Evolutionary conservation across 2,797 vertebrate genomes (phyloP), one percentile per base, ranked within the genome.

Genomic region (Heterohyrax brucei): DNA sequence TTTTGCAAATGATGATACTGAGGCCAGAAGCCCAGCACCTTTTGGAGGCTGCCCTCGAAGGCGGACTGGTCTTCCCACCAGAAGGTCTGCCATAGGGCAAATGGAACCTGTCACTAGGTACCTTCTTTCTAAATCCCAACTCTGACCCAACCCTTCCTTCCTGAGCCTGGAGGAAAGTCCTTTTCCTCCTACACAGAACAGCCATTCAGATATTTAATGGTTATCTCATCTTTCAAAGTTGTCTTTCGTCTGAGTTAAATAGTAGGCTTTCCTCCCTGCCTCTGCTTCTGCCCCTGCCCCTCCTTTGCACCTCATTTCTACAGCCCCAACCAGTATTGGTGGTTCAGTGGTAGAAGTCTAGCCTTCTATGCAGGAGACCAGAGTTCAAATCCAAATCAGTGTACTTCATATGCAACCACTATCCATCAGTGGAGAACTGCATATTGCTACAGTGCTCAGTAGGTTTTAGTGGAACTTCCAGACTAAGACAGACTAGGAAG

Each of bases 241-340:
- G 39, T 46, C n/a, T 82, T 80, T 76, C 73, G 18, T 80, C 64
- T 77, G 92, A 89, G 46, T n/a, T 85, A 87, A 75, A 46, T 22
- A n/a, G 33, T 64, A 61, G 64, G n/a, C 48, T 46, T 48, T 44
- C 24, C 21, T 7, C 46, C 19, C 78, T 62, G 21, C 18, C n/a
- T 19, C 21, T 28, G 16, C 50, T 5, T 68, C 10, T 12, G 53
- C 48, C 19, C 77, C 33, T 75, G 5, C 21, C 78, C 24, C 28
- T 89, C 66, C 30, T 64, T 61, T 50, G 10, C 22, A n/a, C 33
- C 33, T 93, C 22, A 24, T 80, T 80, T 82, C 66, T 18, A 87
- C 56, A 90, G 53, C 16, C 30, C 6, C 48, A 30, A 2, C 14
- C 68, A 70, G n/a, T n/a, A 70, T 33, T 33, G 26, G 68, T 10